phyloP scores from a whole-genome alignment of 2,888 invertebrate genomes.

The Acanthococcus lagerstroemiae region DNA sequence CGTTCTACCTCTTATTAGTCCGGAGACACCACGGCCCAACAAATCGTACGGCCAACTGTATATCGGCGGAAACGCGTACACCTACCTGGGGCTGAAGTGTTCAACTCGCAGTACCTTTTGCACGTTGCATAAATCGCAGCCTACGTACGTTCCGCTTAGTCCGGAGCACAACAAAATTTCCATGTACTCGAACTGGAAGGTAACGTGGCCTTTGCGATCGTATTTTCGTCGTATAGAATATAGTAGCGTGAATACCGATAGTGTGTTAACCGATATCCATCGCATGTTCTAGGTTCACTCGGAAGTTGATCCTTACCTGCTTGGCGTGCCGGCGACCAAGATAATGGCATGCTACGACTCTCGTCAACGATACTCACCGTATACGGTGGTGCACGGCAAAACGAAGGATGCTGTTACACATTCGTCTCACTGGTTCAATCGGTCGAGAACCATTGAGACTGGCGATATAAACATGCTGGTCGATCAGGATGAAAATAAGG shows the following conservation, averaged over 20 bases:
- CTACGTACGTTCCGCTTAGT: constrained; percentile 66
- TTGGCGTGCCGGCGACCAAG: constrained; percentile 56
- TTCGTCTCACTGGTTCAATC: constrained; percentile 51
- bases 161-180: constrained; percentile 80
- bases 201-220: constrained; percentile 40
- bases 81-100: constrained; percentile 80
- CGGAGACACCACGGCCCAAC: constrained; percentile 80
- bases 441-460: constrained; percentile 33
- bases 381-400: constrained; percentile 52
- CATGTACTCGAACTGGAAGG: constrained; percentile 95
- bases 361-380: constrained; percentile 56
- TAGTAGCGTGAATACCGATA: background rate
- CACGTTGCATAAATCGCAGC: constrained; percentile 85
- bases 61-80: constrained; percentile 83
- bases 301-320: constrained; percentile 55
- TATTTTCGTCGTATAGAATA: background rate
- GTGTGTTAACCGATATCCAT: no score
- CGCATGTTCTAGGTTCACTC: constrained; percentile 50
- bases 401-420: constrained; percentile 55
- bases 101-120: constrained; percentile 87
- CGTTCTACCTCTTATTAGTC: constrained; percentile 73
- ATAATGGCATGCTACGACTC: constrained; percentile 65
- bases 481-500: background rate
- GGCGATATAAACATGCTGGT: no score
- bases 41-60: constrained; percentile 83